A percentile compares a stretch with the other conserved stretches of the same genome.
These are phyloP conservation scores for Geodia barretti DNA, from an alignment of 37 sponge, comb jelly and placozoan species.

Conservation along the genomic window DNA sequence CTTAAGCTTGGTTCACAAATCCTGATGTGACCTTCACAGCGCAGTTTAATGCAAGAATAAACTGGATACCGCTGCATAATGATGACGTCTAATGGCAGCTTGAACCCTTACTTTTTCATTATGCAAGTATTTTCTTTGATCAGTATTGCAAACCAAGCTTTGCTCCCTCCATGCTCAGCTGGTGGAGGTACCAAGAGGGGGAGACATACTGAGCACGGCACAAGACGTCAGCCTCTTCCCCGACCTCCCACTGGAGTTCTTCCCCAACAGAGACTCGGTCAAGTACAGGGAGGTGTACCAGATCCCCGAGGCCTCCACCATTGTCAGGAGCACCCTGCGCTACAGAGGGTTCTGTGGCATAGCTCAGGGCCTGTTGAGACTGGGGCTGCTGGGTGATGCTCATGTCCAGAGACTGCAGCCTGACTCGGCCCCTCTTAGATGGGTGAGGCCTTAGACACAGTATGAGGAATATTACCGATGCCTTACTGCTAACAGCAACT, in stretches of 20 bases:
- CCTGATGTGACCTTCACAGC: too few species aligned
- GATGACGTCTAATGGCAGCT: background rate
- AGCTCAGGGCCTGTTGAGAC: constrained; percentile 22
- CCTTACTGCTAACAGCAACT: too few species aligned
- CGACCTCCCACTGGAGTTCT: constrained; percentile 75
- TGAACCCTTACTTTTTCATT: background rate
- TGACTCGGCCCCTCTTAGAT: constrained; percentile 43
- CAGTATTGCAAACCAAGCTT: background rate
- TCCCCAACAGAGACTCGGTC: constrained; percentile 86
- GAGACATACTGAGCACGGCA: background rate
- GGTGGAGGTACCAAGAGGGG: constrained; percentile 55
- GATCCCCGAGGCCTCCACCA: constrained; percentile 73
- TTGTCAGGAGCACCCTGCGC: constrained; percentile 85
- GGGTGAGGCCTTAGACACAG: constrained; percentile 48
- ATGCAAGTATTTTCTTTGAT: background rate
- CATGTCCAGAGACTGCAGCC: constrained; percentile 54
- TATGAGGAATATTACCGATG: too few species aligned
- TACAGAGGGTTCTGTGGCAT: constrained; percentile 70
- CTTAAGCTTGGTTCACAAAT: too few species aligned
- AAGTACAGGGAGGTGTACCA: constrained; percentile 79
- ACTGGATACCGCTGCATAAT: too few species aligned
- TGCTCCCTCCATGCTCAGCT: background rate
- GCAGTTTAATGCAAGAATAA: too few species aligned
- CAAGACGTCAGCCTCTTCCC: constrained; percentile 9
- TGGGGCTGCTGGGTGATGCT: constrained; percentile 62